These are phyloP conservation scores for Megathymus violae DNA, from an alignment of 1,140 invertebrate species.

Conservation along the genomic window DNA sequence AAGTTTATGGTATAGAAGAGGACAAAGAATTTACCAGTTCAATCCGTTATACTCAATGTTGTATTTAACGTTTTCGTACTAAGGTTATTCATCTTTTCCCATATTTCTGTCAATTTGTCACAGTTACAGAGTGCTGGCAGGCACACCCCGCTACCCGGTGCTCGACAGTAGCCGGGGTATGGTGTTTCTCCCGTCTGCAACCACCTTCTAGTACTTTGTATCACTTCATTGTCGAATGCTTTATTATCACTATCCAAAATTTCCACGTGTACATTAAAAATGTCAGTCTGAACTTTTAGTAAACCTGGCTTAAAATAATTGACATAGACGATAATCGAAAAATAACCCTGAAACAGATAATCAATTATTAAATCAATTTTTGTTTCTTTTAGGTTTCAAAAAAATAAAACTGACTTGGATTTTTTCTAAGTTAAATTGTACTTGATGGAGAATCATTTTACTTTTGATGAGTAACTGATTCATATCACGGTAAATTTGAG, in stretches of 20 bases:
- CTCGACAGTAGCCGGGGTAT: slow-evolving; percentile 72
- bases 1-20: no score
- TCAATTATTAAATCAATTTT: background rate
- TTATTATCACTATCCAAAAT: slow-evolving; percentile 35
- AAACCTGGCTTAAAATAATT: slow-evolving; percentile 59
- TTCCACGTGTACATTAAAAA: slow-evolving; percentile 39
- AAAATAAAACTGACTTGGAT: slow-evolving; percentile 26
- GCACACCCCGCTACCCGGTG: slow-evolving; percentile 57
- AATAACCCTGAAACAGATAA: slow-evolving; percentile 51
- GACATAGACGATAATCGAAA: slow-evolving; percentile 50
- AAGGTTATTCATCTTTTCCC: slow-evolving; percentile 47
- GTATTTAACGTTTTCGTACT: no score
- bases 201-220: slow-evolving; percentile 55
- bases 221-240: slow-evolving; percentile 17
- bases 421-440: slow-evolving; percentile 30
- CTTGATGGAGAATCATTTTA: slow-evolving; percentile 30
- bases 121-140: slow-evolving; percentile 69
- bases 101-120: slow-evolving; percentile 54
- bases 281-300: slow-evolving; percentile 40
- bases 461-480: background rate
- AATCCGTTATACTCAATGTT: no score
- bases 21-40: no score
- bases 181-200: slow-evolving; percentile 60
- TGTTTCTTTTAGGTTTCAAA: background rate
- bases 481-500: slow-evolving; percentile 12